These are phyloP conservation scores for Apamea monoglypha DNA, from an alignment of 2,888 invertebrate genomes.

Conservation along the genomic window DNA sequence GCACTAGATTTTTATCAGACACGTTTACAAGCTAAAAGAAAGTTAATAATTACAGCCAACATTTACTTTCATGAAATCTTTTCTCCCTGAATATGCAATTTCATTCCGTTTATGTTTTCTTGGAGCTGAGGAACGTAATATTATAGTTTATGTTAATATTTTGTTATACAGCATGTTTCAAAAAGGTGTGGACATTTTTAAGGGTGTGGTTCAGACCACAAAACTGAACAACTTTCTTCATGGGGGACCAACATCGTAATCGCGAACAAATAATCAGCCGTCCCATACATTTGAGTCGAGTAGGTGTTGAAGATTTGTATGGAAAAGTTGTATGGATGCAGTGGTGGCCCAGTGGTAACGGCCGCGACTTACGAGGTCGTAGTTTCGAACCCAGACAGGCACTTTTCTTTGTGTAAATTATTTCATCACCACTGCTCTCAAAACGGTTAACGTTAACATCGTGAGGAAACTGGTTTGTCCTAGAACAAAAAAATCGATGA, in stretches of 20 bases:
- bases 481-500: no score
- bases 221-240: background rate
- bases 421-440: no score
- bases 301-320: background rate
- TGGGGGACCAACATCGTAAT: background rate
- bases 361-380: no score
- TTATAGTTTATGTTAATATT: background rate
- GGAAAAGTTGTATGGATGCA: no score
- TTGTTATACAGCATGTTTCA: background rate
- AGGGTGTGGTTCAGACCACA: background rate
- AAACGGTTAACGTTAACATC: no score
- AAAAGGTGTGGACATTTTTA: background rate
- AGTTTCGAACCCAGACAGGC: no score
- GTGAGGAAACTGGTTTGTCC: no score
- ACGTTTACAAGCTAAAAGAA: constrained; percentile 14
- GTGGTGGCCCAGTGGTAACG: no score
- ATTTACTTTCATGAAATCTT: constrained; percentile 25
- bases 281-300: background rate
- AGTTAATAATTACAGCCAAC: background rate
- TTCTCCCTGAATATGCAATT: constrained; percentile 26
- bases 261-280: background rate
- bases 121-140: constrained; percentile 7
- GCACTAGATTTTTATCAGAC: constrained; percentile 12
- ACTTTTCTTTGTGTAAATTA: no score
- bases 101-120: constrained; percentile 19